Base-by-base conservation (phyloP, 2,797 vertebrate species). In the Takifugu rubripes region DNA sequence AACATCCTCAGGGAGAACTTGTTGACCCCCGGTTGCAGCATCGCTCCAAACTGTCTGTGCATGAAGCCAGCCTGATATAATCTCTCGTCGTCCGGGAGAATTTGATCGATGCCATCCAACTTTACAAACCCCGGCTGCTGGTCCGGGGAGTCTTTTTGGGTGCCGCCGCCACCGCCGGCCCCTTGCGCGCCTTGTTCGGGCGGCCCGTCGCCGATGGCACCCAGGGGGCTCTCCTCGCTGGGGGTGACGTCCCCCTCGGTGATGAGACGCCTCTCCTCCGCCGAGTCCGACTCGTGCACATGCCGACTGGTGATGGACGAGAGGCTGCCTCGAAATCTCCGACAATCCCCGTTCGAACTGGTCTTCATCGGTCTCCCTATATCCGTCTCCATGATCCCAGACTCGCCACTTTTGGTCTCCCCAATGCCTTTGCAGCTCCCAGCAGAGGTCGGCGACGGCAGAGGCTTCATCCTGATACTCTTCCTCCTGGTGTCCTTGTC, bases 1-100 rank as follows among this genome's bases (percentile, higher is more conserved):
- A 99, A 99, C 97, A 99, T 99, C 92, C 97, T 91, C 80, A 99
- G 92, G 77, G 97, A 98, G 91, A 99, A 99, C 93, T 99, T 99
- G 93, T 99, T 99, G 90, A 99, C 96, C 85, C 96, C 97, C 0
- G 97, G 97, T 68, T 98, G 96, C 29, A 99, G 93, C 95, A 99
- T 96, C 63, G 96, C 95, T 77, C 96, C 96, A 44, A 99, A 93
- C 82, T 99, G 97, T 82, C 96, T 91, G 87, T 99, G 97, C 87
- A 99, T 97, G 88, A 99, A 99, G 61, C 95, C 95, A 1, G 92
- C 90, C 78, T 96, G 96, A 77, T 93, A 96, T 76, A 94, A 90
- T 74, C 92, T 87, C 79, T 98, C 96, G 59, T 95, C 95, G 81
- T 96, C 95, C 8, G 94, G 92, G 59, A 92, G 85, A 87, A 96